Evolutionary conservation across 2,888 invertebrate species (phyloP), one percentile per base, ranked within the genome.

Genomic region (Pachymerium ferrugineum): DNA sequence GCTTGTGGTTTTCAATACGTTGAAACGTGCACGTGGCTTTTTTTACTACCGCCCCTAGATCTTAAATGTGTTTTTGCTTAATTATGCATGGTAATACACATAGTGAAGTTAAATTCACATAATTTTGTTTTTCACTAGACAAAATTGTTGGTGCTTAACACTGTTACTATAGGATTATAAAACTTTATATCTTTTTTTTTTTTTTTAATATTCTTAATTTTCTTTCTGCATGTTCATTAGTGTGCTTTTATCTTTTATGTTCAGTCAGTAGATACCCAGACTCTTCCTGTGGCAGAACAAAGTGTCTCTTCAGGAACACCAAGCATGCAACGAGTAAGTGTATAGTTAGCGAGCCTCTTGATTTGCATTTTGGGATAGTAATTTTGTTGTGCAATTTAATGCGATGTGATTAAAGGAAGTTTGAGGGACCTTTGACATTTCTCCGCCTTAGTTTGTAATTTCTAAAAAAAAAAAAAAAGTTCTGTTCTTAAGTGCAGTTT

Each of bases 261-360:
- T 28, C 28, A 62, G 62, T 62, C 62, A 62, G 62, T 62, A 62
- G 62, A 62, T 62, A 28, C 62, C 62, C 62, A 62, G 62, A 62
- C 62, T 62, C 62, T 62, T 62, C 62, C 62, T 62, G 62, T 62
- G 62, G 62, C 62, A 62, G 62, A 62, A 62, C 62, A 62, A 62
- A 62, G 62, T 28, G 12, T 62, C 28, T 62, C 62, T 62, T 62
- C 62, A 25, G 25, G 62, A 62, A 25, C 62, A 12, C 25, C 62
- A 28, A 62, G 62, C 62, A 62, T 62, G 62, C 62, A 62, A 25
- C 22, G 62, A 62, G 62, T 62, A 62, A 62, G 62, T 62, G n/a
- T n/a, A n/a, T n/a, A n/a, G n/a, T n/a, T n/a, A n/a, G n/a, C n/a
- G n/a, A n/a, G n/a, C n/a, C n/a, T n/a, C n/a, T n/a, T n/a, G n/a